Evolutionary conservation across 2,113 vertebrate genomes (phyloP).

Genomic region (Mustelus asterias): DNA sequence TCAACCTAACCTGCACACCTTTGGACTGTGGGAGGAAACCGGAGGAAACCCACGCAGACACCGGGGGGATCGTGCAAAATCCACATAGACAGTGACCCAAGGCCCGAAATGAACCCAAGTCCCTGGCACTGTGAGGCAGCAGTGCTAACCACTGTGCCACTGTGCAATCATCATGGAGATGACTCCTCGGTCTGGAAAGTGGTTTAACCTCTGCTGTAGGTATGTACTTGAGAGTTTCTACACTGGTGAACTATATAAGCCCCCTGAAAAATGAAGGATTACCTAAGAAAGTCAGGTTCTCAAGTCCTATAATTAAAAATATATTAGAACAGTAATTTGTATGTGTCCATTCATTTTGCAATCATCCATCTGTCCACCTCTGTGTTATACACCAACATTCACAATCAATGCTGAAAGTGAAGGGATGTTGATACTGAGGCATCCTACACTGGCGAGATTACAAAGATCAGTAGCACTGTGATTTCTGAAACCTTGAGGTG

Average conservation of each 20-base stretch:
- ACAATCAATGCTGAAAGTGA: background rate
- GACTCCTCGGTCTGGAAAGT: background rate
- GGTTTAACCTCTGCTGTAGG: background rate
- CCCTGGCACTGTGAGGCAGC: too few relatives aligned
- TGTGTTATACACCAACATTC: background rate
- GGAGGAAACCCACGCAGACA: too few relatives aligned
- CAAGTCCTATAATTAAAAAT: background rate
- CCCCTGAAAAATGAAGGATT: background rate
- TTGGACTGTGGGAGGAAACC: too few relatives aligned
- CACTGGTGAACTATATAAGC: background rate
- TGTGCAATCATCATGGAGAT: background rate
- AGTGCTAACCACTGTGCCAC: background rate
- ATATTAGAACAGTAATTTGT: background rate
- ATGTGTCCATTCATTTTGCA: background rate
- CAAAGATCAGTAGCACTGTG: background rate
- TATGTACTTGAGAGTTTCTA: background rate
- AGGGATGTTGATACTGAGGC: background rate
- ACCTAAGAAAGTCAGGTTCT: background rate
- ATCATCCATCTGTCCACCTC: background rate
- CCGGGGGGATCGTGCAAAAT: too few relatives aligned
- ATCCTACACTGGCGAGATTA: background rate
- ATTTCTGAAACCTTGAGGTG: background rate
- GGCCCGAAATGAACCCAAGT: too few relatives aligned
- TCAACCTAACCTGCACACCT: too few relatives aligned
- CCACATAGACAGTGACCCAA: too few relatives aligned